Percentiles rank a stretch among this genome's conserved stretches.
These are phyloP conservation scores for Hydropsyche tenuis DNA, from an alignment of 1,140 invertebrate species.

Conservation along the genomic window DNA sequence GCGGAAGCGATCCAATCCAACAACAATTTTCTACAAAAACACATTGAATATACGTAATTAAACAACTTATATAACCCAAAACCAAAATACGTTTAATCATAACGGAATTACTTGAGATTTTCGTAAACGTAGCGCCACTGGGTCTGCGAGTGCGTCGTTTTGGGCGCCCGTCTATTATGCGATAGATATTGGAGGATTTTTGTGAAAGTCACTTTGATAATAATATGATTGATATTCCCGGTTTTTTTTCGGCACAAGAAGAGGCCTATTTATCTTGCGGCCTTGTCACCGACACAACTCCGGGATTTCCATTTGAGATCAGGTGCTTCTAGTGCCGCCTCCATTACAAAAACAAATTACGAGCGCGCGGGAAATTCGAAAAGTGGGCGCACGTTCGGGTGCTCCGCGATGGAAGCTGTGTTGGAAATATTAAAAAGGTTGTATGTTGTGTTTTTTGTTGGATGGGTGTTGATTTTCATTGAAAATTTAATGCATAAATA, in stretches of 20 bases:
- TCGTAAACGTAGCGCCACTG: constrained; percentile 13
- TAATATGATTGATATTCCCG: constrained; percentile 51
- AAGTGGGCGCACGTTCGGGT: too few relatives aligned
- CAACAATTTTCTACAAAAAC: too few relatives aligned
- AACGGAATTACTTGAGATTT: not conserved
- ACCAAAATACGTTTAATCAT: not conserved
- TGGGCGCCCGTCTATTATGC: constrained; percentile 41
- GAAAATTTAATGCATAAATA: too few relatives aligned
- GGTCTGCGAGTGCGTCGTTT: constrained; percentile 5
- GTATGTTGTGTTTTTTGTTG: too few relatives aligned
- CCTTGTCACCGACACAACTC: constrained; percentile 44
- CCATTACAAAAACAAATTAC: constrained; percentile 36
- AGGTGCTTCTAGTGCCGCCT: constrained; percentile 41
- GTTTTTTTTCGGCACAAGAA: constrained; percentile 39
- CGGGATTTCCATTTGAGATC: constrained; percentile 51
- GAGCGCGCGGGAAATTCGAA: too few relatives aligned
- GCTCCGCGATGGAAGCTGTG: too few relatives aligned
- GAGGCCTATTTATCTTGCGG: constrained; percentile 48
- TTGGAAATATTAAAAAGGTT: too few relatives aligned
- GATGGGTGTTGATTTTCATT: too few relatives aligned
- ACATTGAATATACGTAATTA: too few relatives aligned
- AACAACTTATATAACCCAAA: too few relatives aligned
- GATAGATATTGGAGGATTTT: constrained; percentile 50
- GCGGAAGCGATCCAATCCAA: too few relatives aligned
- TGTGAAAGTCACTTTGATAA: constrained; percentile 51